These are phyloP conservation scores for Micronycteris hirsuta DNA, from an alignment of 2,113 vertebrate species.

Conservation along the genomic window DNA sequence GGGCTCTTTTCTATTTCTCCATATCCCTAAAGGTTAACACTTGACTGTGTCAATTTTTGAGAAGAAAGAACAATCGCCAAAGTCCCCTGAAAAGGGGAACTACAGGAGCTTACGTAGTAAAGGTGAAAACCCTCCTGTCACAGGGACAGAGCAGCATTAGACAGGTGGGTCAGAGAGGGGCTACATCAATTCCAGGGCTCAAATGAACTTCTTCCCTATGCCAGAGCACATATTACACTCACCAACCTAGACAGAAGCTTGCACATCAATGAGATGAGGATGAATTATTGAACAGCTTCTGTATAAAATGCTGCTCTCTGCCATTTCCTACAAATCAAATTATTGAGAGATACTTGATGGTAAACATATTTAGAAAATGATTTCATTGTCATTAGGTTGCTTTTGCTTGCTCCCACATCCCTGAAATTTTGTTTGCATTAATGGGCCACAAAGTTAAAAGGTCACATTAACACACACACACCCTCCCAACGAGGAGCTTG, in stretches of 20 bases:
- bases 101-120: not conserved
- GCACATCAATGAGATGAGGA: conserved; percentile 65
- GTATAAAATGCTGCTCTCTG: conserved; percentile 69
- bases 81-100: not conserved
- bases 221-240: conserved; percentile 61
- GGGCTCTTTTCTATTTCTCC: not conserved
- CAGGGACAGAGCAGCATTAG: not conserved
- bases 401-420: conserved; percentile 39
- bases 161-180: conserved; percentile 12
- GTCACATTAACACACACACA: conserved; percentile 25
- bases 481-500: conserved; percentile 22
- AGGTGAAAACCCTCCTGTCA: conserved; percentile 17
- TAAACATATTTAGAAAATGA: conserved; percentile 74
- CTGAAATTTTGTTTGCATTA: conserved; percentile 68
- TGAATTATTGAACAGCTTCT: conserved; percentile 74
- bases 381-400: conserved; percentile 67
- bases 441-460: conserved; percentile 67
- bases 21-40: not conserved
- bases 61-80: not conserved
- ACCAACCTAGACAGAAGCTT: conserved; percentile 59
- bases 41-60: conserved; percentile 9
- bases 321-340: conserved; percentile 77
- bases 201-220: conserved; percentile 49
- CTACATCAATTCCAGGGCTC: conserved; percentile 49
- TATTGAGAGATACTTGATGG: conserved; percentile 72